Percentiles rank a stretch among this genome's conserved stretches.
These are phyloP conservation scores for Isaurus tuberculatus DNA, from an alignment of 92 coral and sea anemone genomes.

Conservation along the genomic window DNA sequence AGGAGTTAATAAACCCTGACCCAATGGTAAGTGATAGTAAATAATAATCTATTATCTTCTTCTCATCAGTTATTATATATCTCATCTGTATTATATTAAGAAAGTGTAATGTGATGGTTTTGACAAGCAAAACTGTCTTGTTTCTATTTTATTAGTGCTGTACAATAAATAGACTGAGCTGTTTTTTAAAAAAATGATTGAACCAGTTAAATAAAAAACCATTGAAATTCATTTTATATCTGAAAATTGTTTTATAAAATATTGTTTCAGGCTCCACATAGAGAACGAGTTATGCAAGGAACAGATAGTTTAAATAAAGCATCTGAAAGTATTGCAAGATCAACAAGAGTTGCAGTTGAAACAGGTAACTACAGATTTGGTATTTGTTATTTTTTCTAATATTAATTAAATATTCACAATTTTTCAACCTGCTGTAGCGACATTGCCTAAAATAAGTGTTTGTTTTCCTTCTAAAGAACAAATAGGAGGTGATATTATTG, in stretches of 20 bases:
- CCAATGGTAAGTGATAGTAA: slow-evolving; percentile 69
- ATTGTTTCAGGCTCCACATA: slow-evolving; percentile 77
- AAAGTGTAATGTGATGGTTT: too few species aligned
- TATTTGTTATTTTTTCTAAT: not conserved
- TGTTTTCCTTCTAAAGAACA: slow-evolving; percentile 62
- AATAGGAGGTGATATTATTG: slow-evolving; percentile 94
- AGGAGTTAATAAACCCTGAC: slow-evolving; percentile 85
- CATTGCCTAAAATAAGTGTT: too few species aligned
- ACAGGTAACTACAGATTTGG: slow-evolving; percentile 57
- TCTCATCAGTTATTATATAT: too few species aligned
- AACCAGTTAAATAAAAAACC: too few species aligned
- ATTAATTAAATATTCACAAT: not conserved
- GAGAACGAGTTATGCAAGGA: slow-evolving; percentile 81
- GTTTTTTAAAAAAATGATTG: too few species aligned
- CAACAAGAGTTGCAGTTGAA: slow-evolving; percentile 94
- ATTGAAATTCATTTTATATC: too few species aligned
- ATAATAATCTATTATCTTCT: too few species aligned
- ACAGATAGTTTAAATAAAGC: slow-evolving; percentile 93
- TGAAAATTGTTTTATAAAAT: not conserved
- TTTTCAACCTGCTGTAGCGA: too few species aligned
- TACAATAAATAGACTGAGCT: too few species aligned
- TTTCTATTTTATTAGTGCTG: too few species aligned
- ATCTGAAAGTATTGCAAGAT: slow-evolving; percentile 97
- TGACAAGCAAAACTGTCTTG: too few species aligned
- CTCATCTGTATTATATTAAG: too few species aligned